Evolutionary conservation across 2,797 vertebrate genomes (phyloP).

Genomic region (Gorsachius magnificus): DNA sequence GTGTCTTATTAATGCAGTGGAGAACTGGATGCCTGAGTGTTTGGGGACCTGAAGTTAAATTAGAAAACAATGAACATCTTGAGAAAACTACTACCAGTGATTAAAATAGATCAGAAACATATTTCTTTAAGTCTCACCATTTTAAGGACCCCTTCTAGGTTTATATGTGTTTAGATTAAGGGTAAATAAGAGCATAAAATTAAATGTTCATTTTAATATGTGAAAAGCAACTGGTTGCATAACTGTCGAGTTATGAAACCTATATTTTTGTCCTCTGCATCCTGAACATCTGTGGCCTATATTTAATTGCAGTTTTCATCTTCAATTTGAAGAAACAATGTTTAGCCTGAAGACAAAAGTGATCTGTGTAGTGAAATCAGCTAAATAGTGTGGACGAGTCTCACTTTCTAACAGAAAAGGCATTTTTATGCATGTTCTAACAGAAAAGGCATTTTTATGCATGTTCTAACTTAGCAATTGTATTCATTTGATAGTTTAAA

Average conservation of each 20-base stretch:
- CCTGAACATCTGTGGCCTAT: constrained; percentile 69
- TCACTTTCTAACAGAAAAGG: constrained; percentile 21
- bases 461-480: background rate
- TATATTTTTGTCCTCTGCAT: constrained; percentile 65
- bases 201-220: constrained; percentile 22
- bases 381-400: background rate
- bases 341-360: constrained; percentile 61
- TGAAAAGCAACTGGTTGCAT: constrained; percentile 66
- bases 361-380: constrained; percentile 40
- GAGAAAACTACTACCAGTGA: background rate
- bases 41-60: background rate
- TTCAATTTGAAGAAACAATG: constrained; percentile 62
- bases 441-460: constrained; percentile 31
- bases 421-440: constrained; percentile 32
- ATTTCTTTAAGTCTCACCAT: background rate
- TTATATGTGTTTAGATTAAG: constrained; percentile 21
- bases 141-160: background rate
- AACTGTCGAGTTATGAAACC: constrained; percentile 61
- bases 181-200: constrained; percentile 29
- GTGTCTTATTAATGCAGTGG: background rate
- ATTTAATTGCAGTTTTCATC: constrained; percentile 63
- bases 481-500: background rate
- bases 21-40: background rate
- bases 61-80: background rate
- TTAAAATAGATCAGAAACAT: background rate